phyloP scores from a whole-genome alignment of 2,113 vertebrate genomes.

The Cheilinus undulatus region DNA sequence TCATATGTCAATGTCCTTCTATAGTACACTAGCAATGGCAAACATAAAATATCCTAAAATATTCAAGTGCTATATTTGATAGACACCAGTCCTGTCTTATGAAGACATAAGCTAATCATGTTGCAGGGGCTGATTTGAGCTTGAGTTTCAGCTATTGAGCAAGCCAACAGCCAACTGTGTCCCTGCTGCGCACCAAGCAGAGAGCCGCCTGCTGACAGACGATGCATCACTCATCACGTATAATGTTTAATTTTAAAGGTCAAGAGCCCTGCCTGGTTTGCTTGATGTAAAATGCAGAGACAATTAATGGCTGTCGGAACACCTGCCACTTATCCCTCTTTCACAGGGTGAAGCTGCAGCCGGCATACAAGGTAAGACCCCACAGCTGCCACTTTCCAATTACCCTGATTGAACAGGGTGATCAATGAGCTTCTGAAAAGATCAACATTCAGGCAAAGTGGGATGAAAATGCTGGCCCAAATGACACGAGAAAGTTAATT shows the following conservation, averaged over 20 bases:
- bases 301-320: slow-evolving; percentile 23
- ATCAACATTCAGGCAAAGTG: slow-evolving; percentile 8
- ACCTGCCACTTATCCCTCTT: slow-evolving; percentile 35
- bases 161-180: background rate
- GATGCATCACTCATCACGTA: slow-evolving; percentile 1
- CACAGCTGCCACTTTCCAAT: slow-evolving; percentile 43
- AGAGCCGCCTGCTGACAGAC: background rate
- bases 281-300: slow-evolving; percentile 7
- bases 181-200: background rate
- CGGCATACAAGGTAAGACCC: background rate
- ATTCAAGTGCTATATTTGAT: background rate
- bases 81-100: background rate
- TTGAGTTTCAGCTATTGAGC: background rate
- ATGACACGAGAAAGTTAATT: background rate
- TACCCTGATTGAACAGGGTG: slow-evolving; percentile 50
- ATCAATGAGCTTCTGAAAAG: slow-evolving; percentile 42
- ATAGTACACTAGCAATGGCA: no score
- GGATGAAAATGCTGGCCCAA: background rate
- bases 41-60: no score
- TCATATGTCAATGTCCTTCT: no score
- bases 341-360: background rate
- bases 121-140: background rate
- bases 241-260: slow-evolving; percentile 32
- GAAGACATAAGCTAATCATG: background rate
- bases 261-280: slow-evolving; percentile 6